These are phyloP conservation scores for Lampropteryx suffumata DNA, from an alignment of 2,888 invertebrate species.

Conservation along the genomic window DNA sequence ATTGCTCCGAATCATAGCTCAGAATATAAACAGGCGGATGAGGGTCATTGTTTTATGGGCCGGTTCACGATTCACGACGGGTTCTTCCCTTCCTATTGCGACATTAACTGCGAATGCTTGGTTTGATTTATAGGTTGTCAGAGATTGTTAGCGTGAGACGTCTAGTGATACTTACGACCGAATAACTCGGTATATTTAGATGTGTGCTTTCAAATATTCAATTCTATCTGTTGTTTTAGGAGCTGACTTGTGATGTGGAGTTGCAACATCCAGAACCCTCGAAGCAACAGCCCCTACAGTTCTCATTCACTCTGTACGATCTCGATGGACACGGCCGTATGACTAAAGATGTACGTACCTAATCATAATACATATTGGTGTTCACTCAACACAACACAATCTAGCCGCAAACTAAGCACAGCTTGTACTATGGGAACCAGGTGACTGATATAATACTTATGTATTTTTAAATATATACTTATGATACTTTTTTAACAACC, in stretches of 20 bases:
- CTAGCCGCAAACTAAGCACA: no score
- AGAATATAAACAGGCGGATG: conserved; percentile 32
- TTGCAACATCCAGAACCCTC: conserved; percentile 91
- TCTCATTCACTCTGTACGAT: conserved; percentile 95
- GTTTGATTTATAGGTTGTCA: conserved; percentile 35
- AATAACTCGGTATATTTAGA: conserved; percentile 23
- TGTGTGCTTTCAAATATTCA: conserved; percentile 18
- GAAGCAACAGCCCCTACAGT: conserved; percentile 86
- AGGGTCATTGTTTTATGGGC: conserved; percentile 39
- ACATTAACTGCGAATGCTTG: conserved; percentile 37
- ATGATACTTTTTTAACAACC: no score
- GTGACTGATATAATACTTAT: no score
- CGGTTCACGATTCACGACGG: conserved; percentile 32
- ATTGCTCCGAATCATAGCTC: conserved; percentile 20
- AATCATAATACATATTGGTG: not conserved
- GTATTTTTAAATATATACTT: no score
- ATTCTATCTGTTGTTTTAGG: conserved; percentile 75
- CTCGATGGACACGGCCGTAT: conserved; percentile 96
- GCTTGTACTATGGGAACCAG: no score
- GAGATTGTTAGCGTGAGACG: conserved; percentile 23
- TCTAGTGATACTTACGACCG: conserved; percentile 6
- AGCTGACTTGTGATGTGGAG: conserved; percentile 94
- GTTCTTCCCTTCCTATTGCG: conserved; percentile 37
- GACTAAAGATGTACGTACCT: conserved; percentile 91
- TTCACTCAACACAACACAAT: no score